Evolutionary conservation across 2,797 vertebrate species (phyloP).

Genomic region (Tapera naevia): DNA sequence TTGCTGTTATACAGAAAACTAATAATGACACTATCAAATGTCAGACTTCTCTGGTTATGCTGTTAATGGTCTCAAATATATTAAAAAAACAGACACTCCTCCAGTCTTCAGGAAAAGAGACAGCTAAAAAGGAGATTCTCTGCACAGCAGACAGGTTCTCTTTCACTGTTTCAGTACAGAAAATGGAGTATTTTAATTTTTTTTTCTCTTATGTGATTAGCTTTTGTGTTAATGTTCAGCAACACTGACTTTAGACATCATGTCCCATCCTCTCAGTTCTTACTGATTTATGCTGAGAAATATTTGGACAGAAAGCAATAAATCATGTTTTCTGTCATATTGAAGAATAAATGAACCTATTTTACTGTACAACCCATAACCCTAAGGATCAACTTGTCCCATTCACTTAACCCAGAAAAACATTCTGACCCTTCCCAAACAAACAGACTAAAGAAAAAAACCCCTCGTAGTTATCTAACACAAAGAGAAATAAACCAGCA

Average conservation of each 20-base stretch:
- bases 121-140: neutral
- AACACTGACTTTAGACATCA: neutral
- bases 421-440: neutral
- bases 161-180: neutral
- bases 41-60: neutral
- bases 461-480: fast-evolving
- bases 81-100: neutral
- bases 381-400: neutral
- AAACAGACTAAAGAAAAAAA: neutral
- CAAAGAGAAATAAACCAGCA: neutral
- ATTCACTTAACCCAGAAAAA: neutral
- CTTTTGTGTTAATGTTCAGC: neutral
- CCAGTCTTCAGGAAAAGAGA: neutral
- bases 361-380: slow-evolving; percentile 1
- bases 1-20: neutral
- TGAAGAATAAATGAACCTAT: slow-evolving; percentile 13
- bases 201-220: neutral
- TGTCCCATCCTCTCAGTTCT: neutral
- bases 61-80: neutral
- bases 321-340: slow-evolving; percentile 20
- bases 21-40: neutral
- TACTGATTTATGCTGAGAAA: slow-evolving; percentile 31
- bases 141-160: neutral
- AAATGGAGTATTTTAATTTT: neutral
- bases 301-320: slow-evolving; percentile 16